Conservation (phyloP, 2,888 invertebrate species). For the Hemicrepidius hirtus region DNA sequence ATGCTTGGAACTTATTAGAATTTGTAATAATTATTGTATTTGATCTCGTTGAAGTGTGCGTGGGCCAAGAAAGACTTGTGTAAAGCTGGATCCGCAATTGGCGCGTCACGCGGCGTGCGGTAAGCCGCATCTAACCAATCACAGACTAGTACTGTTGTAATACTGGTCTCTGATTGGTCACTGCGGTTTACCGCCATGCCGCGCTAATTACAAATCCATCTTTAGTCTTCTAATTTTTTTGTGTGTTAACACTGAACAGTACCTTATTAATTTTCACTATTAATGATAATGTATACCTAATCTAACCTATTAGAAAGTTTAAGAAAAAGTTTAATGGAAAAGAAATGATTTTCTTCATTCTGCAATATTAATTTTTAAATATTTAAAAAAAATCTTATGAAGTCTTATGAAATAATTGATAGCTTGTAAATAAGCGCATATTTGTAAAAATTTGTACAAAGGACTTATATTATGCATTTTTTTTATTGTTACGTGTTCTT, state of each 20-base stretch:
- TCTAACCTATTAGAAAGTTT: neutral
- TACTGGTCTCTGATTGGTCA: too few species aligned
- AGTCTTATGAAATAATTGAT: constrained; percentile 26
- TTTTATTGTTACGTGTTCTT: constrained; percentile 40
- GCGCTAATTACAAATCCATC: too few species aligned
- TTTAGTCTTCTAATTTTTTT: constrained; percentile 1
- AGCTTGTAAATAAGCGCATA: constrained; percentile 36
- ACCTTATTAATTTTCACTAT: constrained; percentile 1
- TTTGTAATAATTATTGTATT: constrained; percentile 17
- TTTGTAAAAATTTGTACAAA: constrained; percentile 51
- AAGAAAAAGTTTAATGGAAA: neutral
- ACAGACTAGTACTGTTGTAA: too few species aligned
- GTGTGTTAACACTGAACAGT: neutral
- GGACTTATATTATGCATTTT: constrained; percentile 35
- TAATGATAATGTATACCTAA: neutral
- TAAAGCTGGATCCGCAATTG: too few species aligned
- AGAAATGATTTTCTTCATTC: constrained; percentile 9
- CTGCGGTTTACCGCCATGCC: too few species aligned
- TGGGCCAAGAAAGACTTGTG: constrained; percentile 21
- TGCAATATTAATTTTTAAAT: neutral
- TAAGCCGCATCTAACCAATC: too few species aligned
- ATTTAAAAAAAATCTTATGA: constrained; percentile 14
- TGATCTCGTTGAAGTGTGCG: constrained; percentile 39
- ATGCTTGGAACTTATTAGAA: constrained; percentile 6
- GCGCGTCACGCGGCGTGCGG: too few species aligned